A percentile compares a stretch with the other conserved stretches of the same genome.
These are phyloP conservation scores for Gymnoscelis rufifasciata DNA, from an alignment of 2,888 invertebrate species.

Conservation along the genomic window DNA sequence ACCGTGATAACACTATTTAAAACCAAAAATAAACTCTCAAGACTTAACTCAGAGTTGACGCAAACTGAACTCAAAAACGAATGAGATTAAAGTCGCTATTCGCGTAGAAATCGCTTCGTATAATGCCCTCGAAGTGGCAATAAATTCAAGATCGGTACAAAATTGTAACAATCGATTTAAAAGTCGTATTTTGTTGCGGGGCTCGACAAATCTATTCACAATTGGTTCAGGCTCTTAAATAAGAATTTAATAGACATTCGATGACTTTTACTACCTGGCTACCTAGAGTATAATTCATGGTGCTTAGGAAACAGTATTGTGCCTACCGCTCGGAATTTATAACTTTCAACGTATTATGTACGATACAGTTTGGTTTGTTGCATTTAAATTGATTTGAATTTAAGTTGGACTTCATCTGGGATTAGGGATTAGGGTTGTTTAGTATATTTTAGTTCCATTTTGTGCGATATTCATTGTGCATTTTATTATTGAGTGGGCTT, in stretches of 20 bases:
- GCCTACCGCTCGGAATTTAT: constrained; percentile 6
- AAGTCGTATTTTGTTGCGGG: constrained; percentile 47
- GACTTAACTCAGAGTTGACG: constrained; percentile 1
- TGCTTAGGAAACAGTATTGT: constrained; percentile 18
- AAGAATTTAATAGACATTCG: constrained; percentile 51
- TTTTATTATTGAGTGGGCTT: too few relatives aligned
- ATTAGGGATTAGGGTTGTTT: too few relatives aligned
- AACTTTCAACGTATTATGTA: constrained; percentile 9
- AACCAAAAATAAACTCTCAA: constrained; percentile 42
- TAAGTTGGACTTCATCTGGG: too few relatives aligned
- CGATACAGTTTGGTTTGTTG: too few relatives aligned
- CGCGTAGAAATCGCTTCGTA: neutral
- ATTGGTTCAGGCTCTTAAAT: constrained; percentile 61
- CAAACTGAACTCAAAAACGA: neutral
- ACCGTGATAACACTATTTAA: constrained; percentile 56
- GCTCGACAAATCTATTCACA: constrained; percentile 60
- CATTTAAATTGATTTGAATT: too few relatives aligned
- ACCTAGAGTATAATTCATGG: constrained; percentile 17
- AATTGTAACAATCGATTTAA: constrained; percentile 65
- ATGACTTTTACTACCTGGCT: constrained; percentile 29
- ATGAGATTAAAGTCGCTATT: constrained; percentile 6
- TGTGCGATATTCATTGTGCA: too few relatives aligned
- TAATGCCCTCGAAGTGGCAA: constrained; percentile 34
- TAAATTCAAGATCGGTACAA: constrained; percentile 53
- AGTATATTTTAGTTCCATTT: too few relatives aligned